Conservation (phyloP, 1,140 invertebrate genomes). For the Plectus sambesii region DNA sequence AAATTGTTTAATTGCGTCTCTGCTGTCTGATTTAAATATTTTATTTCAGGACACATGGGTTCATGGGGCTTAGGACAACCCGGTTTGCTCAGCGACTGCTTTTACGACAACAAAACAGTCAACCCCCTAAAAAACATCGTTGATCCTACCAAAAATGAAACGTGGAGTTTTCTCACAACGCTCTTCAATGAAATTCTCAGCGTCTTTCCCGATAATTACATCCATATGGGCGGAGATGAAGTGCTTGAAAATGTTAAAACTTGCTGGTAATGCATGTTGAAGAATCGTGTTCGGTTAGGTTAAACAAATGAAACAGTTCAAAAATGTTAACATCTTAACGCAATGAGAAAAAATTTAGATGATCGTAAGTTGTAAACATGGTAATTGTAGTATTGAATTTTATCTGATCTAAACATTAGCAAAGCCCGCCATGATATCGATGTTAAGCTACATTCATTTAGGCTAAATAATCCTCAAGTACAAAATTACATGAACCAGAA, state of each 20-base stretch:
- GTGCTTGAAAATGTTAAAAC: conserved; percentile 50
- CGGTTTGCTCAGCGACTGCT: conserved; percentile 62
- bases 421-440: no score
- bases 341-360: no score
- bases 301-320: no score
- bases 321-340: no score
- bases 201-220: conserved; percentile 62
- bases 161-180: conserved; percentile 39
- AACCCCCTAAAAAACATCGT: conserved; percentile 31
- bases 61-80: conserved; percentile 66
- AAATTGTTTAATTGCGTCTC: conserved; percentile 21
- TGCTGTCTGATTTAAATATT: neutral
- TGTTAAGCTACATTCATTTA: no score
- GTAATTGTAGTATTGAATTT: no score
- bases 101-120: conserved; percentile 36
- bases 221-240: conserved; percentile 85
- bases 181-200: conserved; percentile 52
- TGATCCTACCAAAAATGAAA: conserved; percentile 45
- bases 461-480: conserved; percentile 17
- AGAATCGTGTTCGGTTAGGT: no score
- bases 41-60: conserved; percentile 55
- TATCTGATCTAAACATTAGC: no score
- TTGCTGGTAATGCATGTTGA: conserved; percentile 44
- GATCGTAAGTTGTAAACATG: no score
- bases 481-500: conserved; percentile 33